Conservation (phyloP, 2,113 vertebrate species). For the Lota lota region DNA sequence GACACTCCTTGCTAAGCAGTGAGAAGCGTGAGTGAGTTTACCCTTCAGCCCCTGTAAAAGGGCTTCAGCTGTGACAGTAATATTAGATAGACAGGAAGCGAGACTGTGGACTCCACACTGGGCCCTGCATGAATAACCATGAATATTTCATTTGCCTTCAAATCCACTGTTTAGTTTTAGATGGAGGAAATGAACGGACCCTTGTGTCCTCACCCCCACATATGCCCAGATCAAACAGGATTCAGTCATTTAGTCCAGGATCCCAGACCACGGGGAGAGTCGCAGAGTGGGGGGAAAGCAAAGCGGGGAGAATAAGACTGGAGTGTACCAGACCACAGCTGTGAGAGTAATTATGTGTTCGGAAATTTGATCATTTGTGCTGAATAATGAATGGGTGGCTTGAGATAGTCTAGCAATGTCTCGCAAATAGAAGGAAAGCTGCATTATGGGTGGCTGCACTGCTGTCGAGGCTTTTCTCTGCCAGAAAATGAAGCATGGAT, state of each 20-base stretch:
- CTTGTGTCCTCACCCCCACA: slow-evolving; percentile 59
- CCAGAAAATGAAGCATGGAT: too few species aligned
- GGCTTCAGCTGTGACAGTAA: slow-evolving; percentile 84
- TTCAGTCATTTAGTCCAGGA: slow-evolving; percentile 84
- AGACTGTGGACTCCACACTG: slow-evolving; percentile 46
- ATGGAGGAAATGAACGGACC: slow-evolving; percentile 86
- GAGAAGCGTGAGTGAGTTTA: slow-evolving; percentile 7
- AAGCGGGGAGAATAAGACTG: slow-evolving; percentile 22
- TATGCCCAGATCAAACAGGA: slow-evolving; percentile 94
- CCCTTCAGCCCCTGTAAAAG: slow-evolving; percentile 15
- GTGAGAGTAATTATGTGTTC: slow-evolving; percentile 70
- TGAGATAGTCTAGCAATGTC: slow-evolving; percentile 66
- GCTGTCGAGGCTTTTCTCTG: too few species aligned
- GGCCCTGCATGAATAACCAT: slow-evolving; percentile 78
- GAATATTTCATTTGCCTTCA: slow-evolving; percentile 95
- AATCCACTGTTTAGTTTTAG: slow-evolving; percentile 96
- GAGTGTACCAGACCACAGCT: slow-evolving; percentile 57
- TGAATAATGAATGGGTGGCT: slow-evolving; percentile 69
- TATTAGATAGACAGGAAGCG: slow-evolving; percentile 84
- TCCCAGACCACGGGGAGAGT: slow-evolving; percentile 68
- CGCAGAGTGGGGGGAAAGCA: slow-evolving; percentile 27
- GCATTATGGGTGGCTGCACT: slow-evolving; percentile 28
- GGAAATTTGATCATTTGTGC: slow-evolving; percentile 70
- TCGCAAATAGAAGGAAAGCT: slow-evolving; percentile 56
- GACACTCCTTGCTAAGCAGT: slow-evolving; percentile 14